Evolutionary conservation across 2,797 vertebrate genomes (phyloP).

Genomic region (Alcedo quadribrachys): DNA sequence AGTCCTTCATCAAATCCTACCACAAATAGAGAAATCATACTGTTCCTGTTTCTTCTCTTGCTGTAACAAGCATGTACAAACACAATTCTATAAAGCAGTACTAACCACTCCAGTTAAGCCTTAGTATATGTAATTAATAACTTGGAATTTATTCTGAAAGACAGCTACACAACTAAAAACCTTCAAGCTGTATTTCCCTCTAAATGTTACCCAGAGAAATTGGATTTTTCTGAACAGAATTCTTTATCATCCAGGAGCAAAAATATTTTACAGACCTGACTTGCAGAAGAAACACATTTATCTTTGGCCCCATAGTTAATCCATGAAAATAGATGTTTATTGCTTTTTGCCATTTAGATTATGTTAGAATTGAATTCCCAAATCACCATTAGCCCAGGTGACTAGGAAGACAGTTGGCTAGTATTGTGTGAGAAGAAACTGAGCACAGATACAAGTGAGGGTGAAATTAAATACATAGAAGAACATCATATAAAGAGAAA

Average conservation of each 20-base stretch:
- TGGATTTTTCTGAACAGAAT: neutral
- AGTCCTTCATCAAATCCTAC: conserved; percentile 84
- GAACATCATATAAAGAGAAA: neutral
- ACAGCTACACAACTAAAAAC: neutral
- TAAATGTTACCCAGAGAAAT: neutral
- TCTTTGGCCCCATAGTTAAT: neutral
- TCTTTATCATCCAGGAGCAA: neutral
- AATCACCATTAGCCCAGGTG: neutral
- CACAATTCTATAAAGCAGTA: neutral
- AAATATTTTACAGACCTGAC: neutral
- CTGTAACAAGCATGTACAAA: neutral
- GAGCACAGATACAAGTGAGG: neutral
- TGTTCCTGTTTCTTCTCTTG: neutral
- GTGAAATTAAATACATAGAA: neutral
- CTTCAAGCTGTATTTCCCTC: neutral
- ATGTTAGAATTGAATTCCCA: neutral
- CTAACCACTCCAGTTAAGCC: neutral
- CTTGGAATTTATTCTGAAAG: neutral
- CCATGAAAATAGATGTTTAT: neutral
- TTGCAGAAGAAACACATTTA: neutral
- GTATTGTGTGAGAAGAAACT: neutral
- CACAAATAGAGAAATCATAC: neutral
- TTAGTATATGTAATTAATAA: neutral
- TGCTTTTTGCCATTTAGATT: neutral
- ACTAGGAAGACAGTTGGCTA: neutral